Evolutionary conservation across 2,888 invertebrate species (phyloP).

Genomic region (Aphodius granarius): DNA sequence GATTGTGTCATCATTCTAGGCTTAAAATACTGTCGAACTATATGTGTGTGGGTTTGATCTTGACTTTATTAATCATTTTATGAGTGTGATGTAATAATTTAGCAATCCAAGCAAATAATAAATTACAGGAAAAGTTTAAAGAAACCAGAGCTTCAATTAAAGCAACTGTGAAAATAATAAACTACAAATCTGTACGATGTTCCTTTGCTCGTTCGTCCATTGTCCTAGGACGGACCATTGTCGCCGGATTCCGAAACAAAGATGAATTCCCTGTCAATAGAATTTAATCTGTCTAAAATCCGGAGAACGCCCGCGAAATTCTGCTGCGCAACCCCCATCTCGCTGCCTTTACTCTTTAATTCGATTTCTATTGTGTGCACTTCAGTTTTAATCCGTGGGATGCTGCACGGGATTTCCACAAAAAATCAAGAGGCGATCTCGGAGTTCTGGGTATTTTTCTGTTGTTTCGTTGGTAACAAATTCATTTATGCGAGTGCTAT

Average conservation of each 20-base stretch:
- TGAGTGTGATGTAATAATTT: too few relatives aligned
- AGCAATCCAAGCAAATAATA: too few relatives aligned
- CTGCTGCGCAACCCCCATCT: neutral
- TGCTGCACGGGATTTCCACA: neutral
- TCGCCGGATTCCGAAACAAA: neutral
- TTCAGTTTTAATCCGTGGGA: neutral
- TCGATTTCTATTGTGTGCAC: neutral
- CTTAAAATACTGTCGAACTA: neutral
- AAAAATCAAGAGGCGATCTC: neutral
- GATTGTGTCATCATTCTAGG: neutral
- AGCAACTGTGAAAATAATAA: neutral
- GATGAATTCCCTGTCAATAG: neutral
- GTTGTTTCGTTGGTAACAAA: neutral
- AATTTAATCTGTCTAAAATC: neutral
- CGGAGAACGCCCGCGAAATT: too few relatives aligned
- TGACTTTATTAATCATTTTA: neutral
- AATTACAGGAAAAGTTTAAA: neutral
- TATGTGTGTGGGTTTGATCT: neutral
- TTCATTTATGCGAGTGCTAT: neutral
- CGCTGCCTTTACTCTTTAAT: neutral
- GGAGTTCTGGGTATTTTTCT: neutral
- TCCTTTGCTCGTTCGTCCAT: neutral
- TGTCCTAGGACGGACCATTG: neutral
- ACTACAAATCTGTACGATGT: neutral
- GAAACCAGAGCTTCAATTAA: neutral